Percentiles rank a stretch among this genome's conserved stretches.
These are phyloP conservation scores for Xenopus petersii DNA, from an alignment of 2,797 vertebrate species.

Conservation along the genomic window DNA sequence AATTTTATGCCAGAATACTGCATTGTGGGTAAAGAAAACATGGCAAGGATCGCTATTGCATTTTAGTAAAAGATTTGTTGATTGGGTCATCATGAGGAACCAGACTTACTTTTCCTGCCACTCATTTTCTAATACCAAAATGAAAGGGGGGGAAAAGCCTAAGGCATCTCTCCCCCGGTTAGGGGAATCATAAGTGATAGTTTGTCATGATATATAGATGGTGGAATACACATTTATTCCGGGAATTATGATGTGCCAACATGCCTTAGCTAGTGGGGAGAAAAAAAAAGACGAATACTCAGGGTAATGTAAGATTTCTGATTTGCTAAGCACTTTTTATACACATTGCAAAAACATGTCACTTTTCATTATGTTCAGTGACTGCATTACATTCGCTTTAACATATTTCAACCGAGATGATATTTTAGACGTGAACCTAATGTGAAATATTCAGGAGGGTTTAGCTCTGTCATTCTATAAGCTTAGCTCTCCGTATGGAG, in stretches of 20 bases:
- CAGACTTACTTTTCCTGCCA: too few relatives aligned
- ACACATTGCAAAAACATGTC: conserved; percentile 49
- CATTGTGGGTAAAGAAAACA: too few relatives aligned
- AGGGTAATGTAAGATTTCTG: conserved; percentile 49
- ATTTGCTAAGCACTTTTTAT: conserved; percentile 49
- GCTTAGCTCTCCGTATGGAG: conserved; percentile 19
- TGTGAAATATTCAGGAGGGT: conserved; percentile 41
- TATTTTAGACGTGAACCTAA: conserved; percentile 44
- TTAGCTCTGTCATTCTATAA: conserved; percentile 30
- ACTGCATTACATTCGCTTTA: conserved; percentile 46
- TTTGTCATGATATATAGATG: conserved; percentile 35
- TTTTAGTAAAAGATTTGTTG: too few relatives aligned
- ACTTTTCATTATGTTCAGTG: conserved; percentile 47
- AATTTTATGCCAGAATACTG: too few relatives aligned
- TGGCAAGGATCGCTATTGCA: too few relatives aligned
- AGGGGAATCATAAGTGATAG: conserved; percentile 28
- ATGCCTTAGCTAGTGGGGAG: conserved; percentile 42
- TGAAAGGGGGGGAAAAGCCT: too few relatives aligned
- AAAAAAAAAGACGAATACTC: conserved; percentile 37
- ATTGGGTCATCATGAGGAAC: too few relatives aligned
- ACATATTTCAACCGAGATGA: conserved; percentile 47
- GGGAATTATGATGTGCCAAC: conserved; percentile 46
- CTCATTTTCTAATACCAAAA: too few relatives aligned
- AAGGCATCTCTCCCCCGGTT: neutral
- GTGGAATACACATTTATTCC: conserved; percentile 40